Conservation (phyloP, 2,888 invertebrate species). For the Drosophila dives region DNA sequence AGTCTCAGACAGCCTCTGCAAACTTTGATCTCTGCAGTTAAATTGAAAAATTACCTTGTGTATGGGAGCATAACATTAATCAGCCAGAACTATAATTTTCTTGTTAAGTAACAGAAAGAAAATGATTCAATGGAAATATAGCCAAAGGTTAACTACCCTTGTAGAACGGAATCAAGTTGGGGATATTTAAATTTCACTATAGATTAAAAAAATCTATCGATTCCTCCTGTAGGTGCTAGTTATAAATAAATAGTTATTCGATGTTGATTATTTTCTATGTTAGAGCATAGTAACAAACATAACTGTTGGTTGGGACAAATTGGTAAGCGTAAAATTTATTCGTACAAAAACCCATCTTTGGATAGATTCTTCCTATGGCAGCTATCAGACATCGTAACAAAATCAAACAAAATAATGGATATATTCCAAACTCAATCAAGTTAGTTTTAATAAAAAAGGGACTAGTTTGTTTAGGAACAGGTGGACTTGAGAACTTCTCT, state of each 20-base stretch:
- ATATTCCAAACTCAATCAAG: neutral
- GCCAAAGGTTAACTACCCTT: neutral
- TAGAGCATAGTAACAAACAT: neutral
- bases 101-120: neutral
- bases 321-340: too few relatives aligned
- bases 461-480: neutral
- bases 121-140: neutral
- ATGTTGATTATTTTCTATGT: neutral
- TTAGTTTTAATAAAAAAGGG: neutral
- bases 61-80: constrained; percentile 19
- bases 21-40: constrained; percentile 33
- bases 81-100: constrained; percentile 3
- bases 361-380: too few relatives aligned
- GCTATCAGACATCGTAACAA: too few relatives aligned
- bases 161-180: neutral
- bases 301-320: too few relatives aligned
- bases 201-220: neutral
- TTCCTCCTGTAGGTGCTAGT: neutral
- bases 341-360: too few relatives aligned
- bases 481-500: neutral
- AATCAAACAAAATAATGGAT: too few relatives aligned
- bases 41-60: constrained; percentile 20
- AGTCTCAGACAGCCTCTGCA: constrained; percentile 35
- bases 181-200: neutral
- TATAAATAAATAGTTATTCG: neutral